Conservation (phyloP, 1,140 invertebrate genomes). For the Ceratina japonica region DNA sequence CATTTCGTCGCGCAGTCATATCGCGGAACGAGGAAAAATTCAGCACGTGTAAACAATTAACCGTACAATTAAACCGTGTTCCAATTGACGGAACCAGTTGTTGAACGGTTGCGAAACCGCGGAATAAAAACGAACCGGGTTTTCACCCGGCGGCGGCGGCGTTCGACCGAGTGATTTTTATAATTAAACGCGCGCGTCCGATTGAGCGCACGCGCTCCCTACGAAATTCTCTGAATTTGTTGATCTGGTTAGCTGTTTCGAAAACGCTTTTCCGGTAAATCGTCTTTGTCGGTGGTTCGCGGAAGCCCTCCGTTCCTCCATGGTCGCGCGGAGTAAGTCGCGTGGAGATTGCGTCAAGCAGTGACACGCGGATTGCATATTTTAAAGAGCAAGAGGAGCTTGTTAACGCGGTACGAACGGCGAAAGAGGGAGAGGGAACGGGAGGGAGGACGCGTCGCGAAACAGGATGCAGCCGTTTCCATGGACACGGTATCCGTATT, state of each 20-base stretch:
- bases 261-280: neutral
- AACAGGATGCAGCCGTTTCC: slow-evolving; percentile 42
- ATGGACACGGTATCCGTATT: slow-evolving; percentile 42
- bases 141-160: neutral
- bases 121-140: neutral
- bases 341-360: neutral
- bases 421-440: neutral
- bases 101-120: slow-evolving; percentile 2
- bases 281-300: too few species aligned
- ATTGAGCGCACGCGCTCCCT: neutral
- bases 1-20: neutral
- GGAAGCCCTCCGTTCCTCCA: too few species aligned
- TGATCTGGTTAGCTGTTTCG: too few species aligned
- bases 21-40: neutral
- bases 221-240: neutral
- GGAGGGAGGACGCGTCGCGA: neutral
- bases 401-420: slow-evolving; percentile 2
- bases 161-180: slow-evolving; percentile 29
- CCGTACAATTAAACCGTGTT: slow-evolving; percentile 29
- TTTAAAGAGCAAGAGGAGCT: neutral
- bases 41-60: slow-evolving; percentile 43
- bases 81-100: slow-evolving; percentile 44
- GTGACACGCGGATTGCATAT: neutral
- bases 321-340: neutral
- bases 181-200: slow-evolving; percentile 28